phyloP scores from a whole-genome alignment of 2,888 invertebrate species.

The Scelioninae gen. 1 region DNA sequence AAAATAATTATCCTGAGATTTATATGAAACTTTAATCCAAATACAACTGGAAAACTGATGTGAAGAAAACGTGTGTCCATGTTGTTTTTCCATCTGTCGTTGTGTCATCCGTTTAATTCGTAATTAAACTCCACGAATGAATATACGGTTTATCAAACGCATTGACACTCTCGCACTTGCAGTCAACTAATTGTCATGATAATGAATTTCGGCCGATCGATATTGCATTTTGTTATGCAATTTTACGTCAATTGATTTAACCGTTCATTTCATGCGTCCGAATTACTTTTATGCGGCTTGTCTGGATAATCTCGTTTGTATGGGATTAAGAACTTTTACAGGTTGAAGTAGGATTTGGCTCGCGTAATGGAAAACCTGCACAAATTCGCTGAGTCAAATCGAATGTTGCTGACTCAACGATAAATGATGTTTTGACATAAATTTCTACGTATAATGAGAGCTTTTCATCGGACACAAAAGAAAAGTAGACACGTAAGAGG shows the following conservation, averaged over 20 bases:
- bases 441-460: conserved; percentile 59
- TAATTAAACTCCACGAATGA: conserved; percentile 10
- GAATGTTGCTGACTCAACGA: conserved; percentile 53
- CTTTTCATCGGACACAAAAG: conserved; percentile 55
- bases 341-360: conserved; percentile 45
- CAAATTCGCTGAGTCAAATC: conserved; percentile 57
- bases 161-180: conserved; percentile 1
- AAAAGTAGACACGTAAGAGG: conserved; percentile 34
- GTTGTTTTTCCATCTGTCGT: too few species aligned
- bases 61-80: conserved; percentile 3
- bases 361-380: conserved; percentile 50
- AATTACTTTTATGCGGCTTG: conserved; percentile 46
- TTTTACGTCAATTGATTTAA: conserved; percentile 37
- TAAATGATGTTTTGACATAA: conserved; percentile 67
- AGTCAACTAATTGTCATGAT: conserved; percentile 22
- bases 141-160: conserved; percentile 18
- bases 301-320: conserved; percentile 48
- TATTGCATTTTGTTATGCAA: conserved; percentile 36
- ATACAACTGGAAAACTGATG: conserved; percentile 12
- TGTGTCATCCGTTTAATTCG: conserved; percentile 1
- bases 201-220: conserved; percentile 29
- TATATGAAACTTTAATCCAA: conserved; percentile 11
- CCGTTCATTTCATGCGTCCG: conserved; percentile 31
- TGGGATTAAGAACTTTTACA: conserved; percentile 52
- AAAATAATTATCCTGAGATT: conserved; percentile 55